These are phyloP conservation scores for Atherinosoma microstoma DNA, from an alignment of 2,797 vertebrate genomes.

Conservation along the genomic window DNA sequence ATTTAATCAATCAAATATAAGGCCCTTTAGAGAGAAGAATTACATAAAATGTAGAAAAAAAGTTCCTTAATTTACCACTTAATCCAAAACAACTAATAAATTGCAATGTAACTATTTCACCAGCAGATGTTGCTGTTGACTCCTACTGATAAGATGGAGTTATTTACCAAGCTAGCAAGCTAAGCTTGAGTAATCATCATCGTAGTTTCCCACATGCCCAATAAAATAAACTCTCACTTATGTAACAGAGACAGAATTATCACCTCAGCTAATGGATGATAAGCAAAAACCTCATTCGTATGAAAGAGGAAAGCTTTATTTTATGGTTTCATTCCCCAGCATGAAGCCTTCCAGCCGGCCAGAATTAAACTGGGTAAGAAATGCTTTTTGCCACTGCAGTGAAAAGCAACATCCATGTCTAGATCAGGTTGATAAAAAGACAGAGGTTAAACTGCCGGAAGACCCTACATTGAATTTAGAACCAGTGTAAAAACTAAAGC, in stretches of 20 bases:
- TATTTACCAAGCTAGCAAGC: neutral
- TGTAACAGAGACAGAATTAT: conserved; percentile 24
- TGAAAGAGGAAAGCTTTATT: conserved; percentile 53
- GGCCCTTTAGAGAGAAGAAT: neutral
- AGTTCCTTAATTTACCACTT: neutral
- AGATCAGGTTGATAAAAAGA: conserved; percentile 46
- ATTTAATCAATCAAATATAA: neutral
- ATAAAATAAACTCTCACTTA: conserved; percentile 23
- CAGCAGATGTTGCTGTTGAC: conserved; percentile 76
- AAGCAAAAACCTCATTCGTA: conserved; percentile 57
- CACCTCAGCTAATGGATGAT: conserved; percentile 29
- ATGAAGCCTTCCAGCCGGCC: conserved; percentile 9
- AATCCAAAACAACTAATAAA: neutral
- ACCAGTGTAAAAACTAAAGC: neutral
- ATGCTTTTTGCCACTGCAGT: conserved; percentile 21
- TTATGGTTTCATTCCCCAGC: conserved; percentile 18
- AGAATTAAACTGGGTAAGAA: conserved; percentile 20
- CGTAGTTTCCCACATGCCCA: neutral
- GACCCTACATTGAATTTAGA: conserved; percentile 1
- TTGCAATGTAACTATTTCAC: conserved; percentile 50
- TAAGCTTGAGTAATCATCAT: neutral
- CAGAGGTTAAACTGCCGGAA: conserved; percentile 31
- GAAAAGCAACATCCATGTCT: conserved; percentile 6
- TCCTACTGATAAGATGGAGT: conserved; percentile 6
- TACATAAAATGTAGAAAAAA: neutral